Base-by-base conservation (phyloP, 2,888 invertebrate species). In the Philereme vetulata region DNA sequence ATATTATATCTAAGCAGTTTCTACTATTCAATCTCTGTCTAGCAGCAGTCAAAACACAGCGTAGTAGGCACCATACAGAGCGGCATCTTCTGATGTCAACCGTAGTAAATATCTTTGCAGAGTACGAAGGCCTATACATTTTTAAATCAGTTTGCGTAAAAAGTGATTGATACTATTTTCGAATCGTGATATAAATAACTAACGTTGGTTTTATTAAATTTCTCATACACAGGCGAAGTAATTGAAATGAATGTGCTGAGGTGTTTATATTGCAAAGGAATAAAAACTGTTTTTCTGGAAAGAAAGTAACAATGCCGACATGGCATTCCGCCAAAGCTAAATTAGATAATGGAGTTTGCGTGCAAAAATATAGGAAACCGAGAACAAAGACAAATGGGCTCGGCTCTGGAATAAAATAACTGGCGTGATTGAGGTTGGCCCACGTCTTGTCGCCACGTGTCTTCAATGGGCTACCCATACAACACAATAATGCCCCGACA, bases 331-430 rank as follows among this genome's bases (percentile, higher is more conserved):
- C 90, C 91, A 91, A 88, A 89, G 90, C 90, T 88, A 92, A 92
- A 92, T 92, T 92, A 92, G 90, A 91, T 92, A 92, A 92, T 92
- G 91, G 91, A 91, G 88, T 92, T 91, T 90, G 90, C 90, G 91
- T 91, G 91, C 91, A 90, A 92, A 92, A 92, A 91, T 90, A 92
- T 91, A 92, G 90, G 89, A 91, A 91, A 89, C 88, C 84, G 84
- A 86, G 89, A 92, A 92, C 91, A 92, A 90, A 91, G 91, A 91
- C 90, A 90, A 91, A 91, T 91, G 91, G 87, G 86, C 85, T 82
- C 87, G 85, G 82, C 85, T 87, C 84, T 84, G 86, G 81, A 89
- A 90, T 89, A 89, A 90, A 90, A 88, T 90, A 88, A 86, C 82
- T 77, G 70, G 74, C 71, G 78, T 85, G 86, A 85, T 86, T 85